Evolutionary conservation across 2,888 invertebrate genomes (phyloP), one percentile per base, ranked within the genome.

Genomic region (Microdon myrmicae): DNA sequence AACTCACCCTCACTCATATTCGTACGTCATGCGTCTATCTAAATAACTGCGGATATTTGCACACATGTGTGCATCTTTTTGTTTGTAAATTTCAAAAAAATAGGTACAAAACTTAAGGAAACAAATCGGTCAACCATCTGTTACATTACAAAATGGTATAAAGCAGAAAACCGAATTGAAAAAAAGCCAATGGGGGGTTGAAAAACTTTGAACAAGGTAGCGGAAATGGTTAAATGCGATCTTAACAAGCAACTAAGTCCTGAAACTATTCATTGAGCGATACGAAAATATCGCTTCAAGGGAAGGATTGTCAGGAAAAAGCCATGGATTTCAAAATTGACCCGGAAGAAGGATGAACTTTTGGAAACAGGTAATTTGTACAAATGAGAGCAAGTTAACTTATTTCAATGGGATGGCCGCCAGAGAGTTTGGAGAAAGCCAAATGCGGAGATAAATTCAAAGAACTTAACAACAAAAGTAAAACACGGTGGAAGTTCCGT

Each of bases 401-500:
- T 68, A 7, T 23, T 2, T 19, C n/a, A 28, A 8, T 51, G 37
- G n/a, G 58, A 69, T 45, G 55, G 61, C 7, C 28, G 48, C 2
- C 44, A 17, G 12, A 68, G 16, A 34, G 64, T 69, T 9, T 70
- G 55, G 66, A 38, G 69, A 25, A 68, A 64, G 59, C 14, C 16
- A 20, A 68, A 68, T 45, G 48, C 49, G 10, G 68, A 67, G 20
- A 23, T 69, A 7, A 23, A 68, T 8, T 20, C 45, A 32, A 48
- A 68, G 37, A 68, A 70, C 28, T 23, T 70, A 7, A 22, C 19
- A 4, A 47, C 68, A 16, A 71, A 69, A n/a, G 68, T 73, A 0
- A 72, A 73, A 44, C 71, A 71, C 43, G 70, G 70, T 9, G 69
- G 68, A 9, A 70, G 71, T n/a, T 58, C 35, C n/a, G 68, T 71